Conservation (phyloP, 2,888 invertebrate species). For the Drosophila formosana region DNA sequence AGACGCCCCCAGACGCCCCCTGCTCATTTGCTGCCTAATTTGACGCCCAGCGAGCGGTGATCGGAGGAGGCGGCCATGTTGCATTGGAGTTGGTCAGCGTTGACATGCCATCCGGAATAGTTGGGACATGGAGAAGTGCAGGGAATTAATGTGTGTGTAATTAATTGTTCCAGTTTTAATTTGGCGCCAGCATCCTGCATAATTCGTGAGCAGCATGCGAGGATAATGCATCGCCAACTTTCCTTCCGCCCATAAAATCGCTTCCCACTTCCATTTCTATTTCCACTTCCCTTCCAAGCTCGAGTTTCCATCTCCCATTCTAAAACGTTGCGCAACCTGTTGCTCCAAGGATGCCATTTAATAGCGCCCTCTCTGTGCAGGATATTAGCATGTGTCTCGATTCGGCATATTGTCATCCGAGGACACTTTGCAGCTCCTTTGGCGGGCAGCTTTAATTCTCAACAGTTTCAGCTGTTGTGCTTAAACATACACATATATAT, state of each 20-base stretch:
- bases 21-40: slow-evolving; percentile 59
- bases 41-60: slow-evolving; percentile 40
- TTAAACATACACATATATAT: too few relatives aligned
- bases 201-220: neutral
- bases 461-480: too few relatives aligned
- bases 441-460: too few relatives aligned
- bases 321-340: slow-evolving; percentile 10
- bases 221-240: slow-evolving; percentile 8
- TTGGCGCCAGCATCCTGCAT: slow-evolving; percentile 26
- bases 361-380: neutral
- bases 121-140: neutral
- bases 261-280: neutral
- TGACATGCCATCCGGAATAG: neutral
- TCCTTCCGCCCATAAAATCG: slow-evolving; percentile 2
- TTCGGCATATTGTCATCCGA: neutral
- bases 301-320: neutral
- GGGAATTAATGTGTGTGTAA: slow-evolving; percentile 34
- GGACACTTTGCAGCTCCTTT: neutral
- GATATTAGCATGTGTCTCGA: neutral
- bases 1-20: too few relatives aligned
- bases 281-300: neutral
- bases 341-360: slow-evolving; percentile 5
- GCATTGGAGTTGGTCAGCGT: slow-evolving; percentile 13
- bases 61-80: slow-evolving; percentile 9
- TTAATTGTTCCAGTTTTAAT: slow-evolving; percentile 37